A percentile compares a stretch with the other conserved stretches of the same genome.
These are phyloP conservation scores for Microplitis mediator DNA, from an alignment of 1,140 invertebrate species.

Conservation along the genomic window DNA sequence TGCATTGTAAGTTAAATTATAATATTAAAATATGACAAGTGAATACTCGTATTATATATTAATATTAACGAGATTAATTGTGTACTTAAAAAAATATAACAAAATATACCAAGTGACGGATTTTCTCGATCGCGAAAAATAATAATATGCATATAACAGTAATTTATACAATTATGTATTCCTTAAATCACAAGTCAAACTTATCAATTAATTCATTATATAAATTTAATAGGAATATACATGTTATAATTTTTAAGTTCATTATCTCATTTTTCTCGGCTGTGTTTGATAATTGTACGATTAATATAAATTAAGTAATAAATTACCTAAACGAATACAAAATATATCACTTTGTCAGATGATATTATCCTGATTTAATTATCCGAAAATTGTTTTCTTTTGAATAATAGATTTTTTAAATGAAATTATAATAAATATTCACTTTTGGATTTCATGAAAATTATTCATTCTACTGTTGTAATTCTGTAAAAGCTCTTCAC, in stretches of 20 bases:
- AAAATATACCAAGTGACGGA: not conserved
- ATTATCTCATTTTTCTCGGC: conserved; percentile 47
- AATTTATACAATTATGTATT: conserved; percentile 36
- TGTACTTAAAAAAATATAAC: not conserved
- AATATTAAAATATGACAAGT: conserved; percentile 1
- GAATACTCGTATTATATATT: conserved; percentile 14
- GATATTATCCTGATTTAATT: too few species aligned
- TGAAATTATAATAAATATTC: too few species aligned
- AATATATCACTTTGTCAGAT: too few species aligned
- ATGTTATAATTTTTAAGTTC: conserved; percentile 15
- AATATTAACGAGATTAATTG: conserved; percentile 20
- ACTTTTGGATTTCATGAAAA: too few species aligned
- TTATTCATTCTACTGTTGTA: too few species aligned
- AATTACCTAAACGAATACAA: too few species aligned
- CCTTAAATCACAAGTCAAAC: conserved; percentile 37
- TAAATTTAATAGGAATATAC: conserved; percentile 21
- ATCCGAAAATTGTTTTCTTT: too few species aligned
- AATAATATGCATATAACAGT: conserved; percentile 30
- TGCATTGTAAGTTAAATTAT: not conserved
- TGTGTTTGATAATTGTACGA: conserved; percentile 47
- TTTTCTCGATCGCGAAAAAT: conserved; percentile 15
- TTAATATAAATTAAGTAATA: conserved; percentile 37
- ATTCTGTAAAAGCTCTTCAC: too few species aligned
- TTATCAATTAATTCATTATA: conserved; percentile 39
- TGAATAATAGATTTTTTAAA: too few species aligned